Percentiles rank a stretch among this genome's conserved stretches.
These are phyloP conservation scores for Tetramorium simillimum DNA, from an alignment of 1,140 invertebrate genomes.

Conservation along the genomic window DNA sequence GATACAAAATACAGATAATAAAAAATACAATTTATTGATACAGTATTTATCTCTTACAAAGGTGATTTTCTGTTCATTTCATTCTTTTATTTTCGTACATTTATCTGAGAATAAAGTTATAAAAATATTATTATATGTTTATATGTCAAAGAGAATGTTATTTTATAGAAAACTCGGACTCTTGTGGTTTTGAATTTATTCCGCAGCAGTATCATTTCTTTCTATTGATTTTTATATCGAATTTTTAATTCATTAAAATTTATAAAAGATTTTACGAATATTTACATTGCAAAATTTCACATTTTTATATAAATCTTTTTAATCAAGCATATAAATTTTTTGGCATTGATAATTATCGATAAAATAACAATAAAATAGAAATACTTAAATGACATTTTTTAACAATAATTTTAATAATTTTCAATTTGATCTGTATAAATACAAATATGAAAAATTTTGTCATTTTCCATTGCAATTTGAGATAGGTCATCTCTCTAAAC, in stretches of 20 bases:
- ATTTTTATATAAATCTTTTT: not conserved
- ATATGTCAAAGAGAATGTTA: not conserved
- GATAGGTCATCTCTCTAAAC: not conserved
- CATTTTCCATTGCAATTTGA: not conserved
- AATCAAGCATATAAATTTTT: not conserved
- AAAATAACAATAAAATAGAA: not conserved
- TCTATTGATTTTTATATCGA: not conserved
- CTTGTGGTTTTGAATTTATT: not conserved
- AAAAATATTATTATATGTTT: constrained; percentile 12
- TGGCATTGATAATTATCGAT: not conserved
- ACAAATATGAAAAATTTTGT: not conserved
- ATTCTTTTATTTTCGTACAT: not conserved
- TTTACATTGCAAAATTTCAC: not conserved
- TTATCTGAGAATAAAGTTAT: not conserved
- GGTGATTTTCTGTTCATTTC: not conserved
- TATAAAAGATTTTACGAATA: not conserved
- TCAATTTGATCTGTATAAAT: not conserved
- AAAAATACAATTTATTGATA: not conserved
- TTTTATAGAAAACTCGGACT: not conserved
- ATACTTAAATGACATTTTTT: not conserved
- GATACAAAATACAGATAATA: constrained; percentile 2
- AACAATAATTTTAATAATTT: not conserved
- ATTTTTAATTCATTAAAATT: not conserved
- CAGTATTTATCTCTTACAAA: not conserved
- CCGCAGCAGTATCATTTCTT: not conserved